phyloP scores from a whole-genome alignment of 2,888 invertebrate genomes.

The Acanthosoma haemorrhoidale region DNA sequence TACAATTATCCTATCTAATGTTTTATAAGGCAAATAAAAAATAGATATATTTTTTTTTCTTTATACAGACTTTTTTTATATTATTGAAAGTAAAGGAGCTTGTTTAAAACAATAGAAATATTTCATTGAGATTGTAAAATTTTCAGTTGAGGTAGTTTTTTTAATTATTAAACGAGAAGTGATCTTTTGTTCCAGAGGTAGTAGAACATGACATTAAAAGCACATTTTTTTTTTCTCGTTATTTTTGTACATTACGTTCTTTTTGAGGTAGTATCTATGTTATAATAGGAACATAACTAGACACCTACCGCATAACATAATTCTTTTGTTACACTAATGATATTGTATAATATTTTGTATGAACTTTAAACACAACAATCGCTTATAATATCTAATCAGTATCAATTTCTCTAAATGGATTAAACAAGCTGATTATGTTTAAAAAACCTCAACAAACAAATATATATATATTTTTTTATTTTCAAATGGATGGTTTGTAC shows the following conservation, averaged over 20 bases:
- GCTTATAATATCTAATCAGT: conserved; percentile 19
- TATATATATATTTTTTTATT: conserved; percentile 26
- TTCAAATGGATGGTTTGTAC: conserved; percentile 37
- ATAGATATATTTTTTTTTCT: conserved; percentile 7
- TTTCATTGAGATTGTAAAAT: conserved; percentile 5
- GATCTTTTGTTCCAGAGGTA: conserved; percentile 31
- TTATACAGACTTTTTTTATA: not conserved
- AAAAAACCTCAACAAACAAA: conserved; percentile 37
- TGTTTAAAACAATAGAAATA: not conserved
- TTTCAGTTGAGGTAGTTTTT: conserved; percentile 19
- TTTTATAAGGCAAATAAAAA: conserved; percentile 12
- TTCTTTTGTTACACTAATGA: conserved; percentile 35
- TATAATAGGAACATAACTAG: conserved; percentile 30
- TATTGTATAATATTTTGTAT: conserved; percentile 32
- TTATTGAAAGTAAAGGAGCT: conserved; percentile 5
- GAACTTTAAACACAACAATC: conserved; percentile 24
- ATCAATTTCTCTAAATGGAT: conserved; percentile 17
- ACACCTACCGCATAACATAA: conserved; percentile 26
- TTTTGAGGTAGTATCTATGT: conserved; percentile 35
- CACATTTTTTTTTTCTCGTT: conserved; percentile 19
- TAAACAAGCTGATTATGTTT: conserved; percentile 39
- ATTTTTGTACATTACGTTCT: conserved; percentile 16
- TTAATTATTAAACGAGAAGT: not conserved
- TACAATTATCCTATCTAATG: conserved; percentile 10
- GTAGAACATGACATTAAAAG: conserved; percentile 31